Base-by-base conservation (phyloP, 2,888 invertebrate species). In the Epistrophe eligans region DNA sequence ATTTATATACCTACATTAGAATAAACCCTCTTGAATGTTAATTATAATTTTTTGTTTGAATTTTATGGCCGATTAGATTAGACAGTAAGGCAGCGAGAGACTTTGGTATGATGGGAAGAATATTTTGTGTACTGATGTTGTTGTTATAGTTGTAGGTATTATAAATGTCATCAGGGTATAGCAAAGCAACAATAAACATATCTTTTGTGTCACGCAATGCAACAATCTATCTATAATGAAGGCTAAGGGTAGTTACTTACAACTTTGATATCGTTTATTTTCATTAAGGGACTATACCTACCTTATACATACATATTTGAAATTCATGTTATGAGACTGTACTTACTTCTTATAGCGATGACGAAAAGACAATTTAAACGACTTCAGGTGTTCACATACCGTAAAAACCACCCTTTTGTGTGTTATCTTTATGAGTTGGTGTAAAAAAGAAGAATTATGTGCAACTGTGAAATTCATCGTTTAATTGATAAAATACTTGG, bases 381-480 rank as follows among this genome's bases (percentile, higher is more conserved):
- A 79, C 83, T 87, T 87, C 87, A 87, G 87, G 87, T 87, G 87
- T 87, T 87, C 82, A 83, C 40, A 72, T 45, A 77, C 48, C 74
- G 87, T 72, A 66, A 87, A 76, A 87, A 76, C 82, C 83, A 87
- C 82, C 85, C 84, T 74, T 45, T 70, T 45, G 50, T 52, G 55
- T 72, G 66, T 52, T 70, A 70, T 82, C 82, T 79, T 82, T 81
- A 74, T 66, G 82, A 74, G 84, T 77, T 81, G 84, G 85, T 87
- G 82, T 82, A 82, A 79, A 87, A 82, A 82, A 82, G 85, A 87
- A 82, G 74, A 87, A 87, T 79, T 87, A 79, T 87, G 74, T 87
- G 82, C 82, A 82, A 87, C 85, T 87, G 85, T 87, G 85, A 87
- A 87, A 87, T 87, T 87, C 82, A 82, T 87, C 85, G 85, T 87